Evolutionary conservation across 2,888 invertebrate species (phyloP), one percentile per base, ranked within the genome.

Genomic region (Drosophila fulvimacula): DNA sequence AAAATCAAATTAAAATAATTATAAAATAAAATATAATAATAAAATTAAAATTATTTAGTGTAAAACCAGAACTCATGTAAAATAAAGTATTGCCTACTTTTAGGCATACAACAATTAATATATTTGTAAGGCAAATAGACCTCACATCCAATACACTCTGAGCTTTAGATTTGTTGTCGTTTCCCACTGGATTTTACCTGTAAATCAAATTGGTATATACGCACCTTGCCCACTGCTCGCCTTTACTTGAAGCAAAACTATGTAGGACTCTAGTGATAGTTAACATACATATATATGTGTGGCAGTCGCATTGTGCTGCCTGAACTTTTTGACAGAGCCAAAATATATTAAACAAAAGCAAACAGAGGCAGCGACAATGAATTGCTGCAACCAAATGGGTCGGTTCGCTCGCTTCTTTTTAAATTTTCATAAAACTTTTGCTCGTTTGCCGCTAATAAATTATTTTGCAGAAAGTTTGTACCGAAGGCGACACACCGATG

Each of bases 381-480:
- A 77, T 67, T 80, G 73, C 60, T 65, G 63, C 58, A 42, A 57
- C 42, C 36, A 57, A 56, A 55, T 51, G 53, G 46, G 57, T 52
- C 53, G 56, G 60, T 58, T 44, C 60, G 73, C 65, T 24, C 57
- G 73, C 69, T 41, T 62, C 67, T 73, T 67, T 73, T 73, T 69
- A 69, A 76, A 81, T 82, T 82, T 82, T 80, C 82, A 85, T 80
- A 85, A 84, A 84, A 84, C 80, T 82, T 82, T 85, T 81, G 39
- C 85, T 83, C 83, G 85, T 83, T 85, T 83, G 83, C 79, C 81
- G 81, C 86, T 83, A 81, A 83, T 83, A 83, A 83, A 83, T 83
- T 85, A 85, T 83, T 85, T 85, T 81, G 72, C 59, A 74, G 60
- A 76, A 82, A 81, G 57, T 82, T 79, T 82, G 69, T 48, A 60